These are phyloP conservation scores for Thera obeliscata DNA, from an alignment of 2,888 invertebrate genomes.

Conservation along the genomic window DNA sequence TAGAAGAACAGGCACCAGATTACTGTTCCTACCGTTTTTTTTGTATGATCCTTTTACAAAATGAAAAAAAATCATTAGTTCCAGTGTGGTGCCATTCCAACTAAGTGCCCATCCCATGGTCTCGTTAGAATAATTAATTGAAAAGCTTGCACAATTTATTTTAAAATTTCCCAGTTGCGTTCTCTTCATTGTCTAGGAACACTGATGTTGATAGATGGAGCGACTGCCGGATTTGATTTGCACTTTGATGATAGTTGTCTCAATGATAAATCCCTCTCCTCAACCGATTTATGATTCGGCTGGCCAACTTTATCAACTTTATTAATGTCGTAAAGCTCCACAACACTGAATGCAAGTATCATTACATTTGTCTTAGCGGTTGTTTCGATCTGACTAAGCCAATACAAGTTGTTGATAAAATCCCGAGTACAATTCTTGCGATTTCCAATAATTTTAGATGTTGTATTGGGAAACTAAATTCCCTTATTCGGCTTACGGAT, in stretches of 20 bases:
- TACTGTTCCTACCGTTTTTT: too few species aligned
- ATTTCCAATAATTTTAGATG: conserved; percentile 40
- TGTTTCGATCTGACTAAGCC: conserved; percentile 34
- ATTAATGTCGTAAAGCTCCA: conserved; percentile 31
- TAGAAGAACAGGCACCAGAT: too few species aligned
- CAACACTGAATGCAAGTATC: conserved; percentile 28
- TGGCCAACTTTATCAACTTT: conserved; percentile 30
- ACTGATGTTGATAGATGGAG: conserved; percentile 30
- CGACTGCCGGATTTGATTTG: conserved; percentile 29
- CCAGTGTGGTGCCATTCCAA: too few species aligned
- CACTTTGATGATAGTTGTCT: conserved; percentile 25
- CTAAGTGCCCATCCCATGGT: conserved; percentile 12
- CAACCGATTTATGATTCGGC: conserved; percentile 31
- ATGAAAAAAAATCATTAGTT: too few species aligned
- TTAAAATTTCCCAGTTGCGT: not conserved
- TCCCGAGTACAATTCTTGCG: conserved; percentile 34
- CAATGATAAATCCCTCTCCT: conserved; percentile 31
- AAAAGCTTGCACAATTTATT: conserved; percentile 20
- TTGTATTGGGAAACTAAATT: conserved; percentile 39
- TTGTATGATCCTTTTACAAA: too few species aligned
- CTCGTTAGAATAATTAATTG: conserved; percentile 26
- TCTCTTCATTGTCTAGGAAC: conserved; percentile 25
- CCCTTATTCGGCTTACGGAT: conserved; percentile 36
- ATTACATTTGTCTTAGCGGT: conserved; percentile 32
- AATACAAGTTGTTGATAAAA: conserved; percentile 38